These are phyloP conservation scores for Malachius bipustulatus DNA, from an alignment of 2,888 invertebrate genomes.

Conservation along the genomic window DNA sequence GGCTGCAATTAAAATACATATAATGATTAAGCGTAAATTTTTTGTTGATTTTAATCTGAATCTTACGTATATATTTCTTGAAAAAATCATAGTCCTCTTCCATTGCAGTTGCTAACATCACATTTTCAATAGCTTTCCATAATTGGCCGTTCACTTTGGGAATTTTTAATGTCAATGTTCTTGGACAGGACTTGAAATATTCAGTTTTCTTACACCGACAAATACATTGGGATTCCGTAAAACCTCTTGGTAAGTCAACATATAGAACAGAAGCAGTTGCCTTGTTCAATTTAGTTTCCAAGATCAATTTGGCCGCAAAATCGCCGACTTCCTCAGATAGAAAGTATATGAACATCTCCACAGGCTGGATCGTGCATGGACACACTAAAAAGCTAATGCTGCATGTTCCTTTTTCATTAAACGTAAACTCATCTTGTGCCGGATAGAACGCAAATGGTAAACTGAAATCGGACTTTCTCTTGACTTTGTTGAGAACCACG, in stretches of 20 bases:
- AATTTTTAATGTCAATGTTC: conserved; percentile 21
- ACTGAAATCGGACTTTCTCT: conserved; percentile 15
- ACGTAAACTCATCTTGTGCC: conserved; percentile 6
- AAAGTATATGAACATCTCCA: conserved; percentile 22
- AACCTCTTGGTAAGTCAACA: conserved; percentile 17
- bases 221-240: conserved; percentile 17
- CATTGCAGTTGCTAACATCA: conserved; percentile 20
- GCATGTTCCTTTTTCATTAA: conserved; percentile 11
- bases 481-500: conserved; percentile 10
- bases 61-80: conserved; percentile 24
- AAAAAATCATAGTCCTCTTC: conserved; percentile 23
- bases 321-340: conserved; percentile 23
- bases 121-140: conserved; percentile 21
- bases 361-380: conserved; percentile 8
- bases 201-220: conserved; percentile 17
- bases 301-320: conserved; percentile 23
- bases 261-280: conserved; percentile 13
- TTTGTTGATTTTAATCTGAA: too few species aligned
- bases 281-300: conserved; percentile 12
- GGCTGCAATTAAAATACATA: too few species aligned
- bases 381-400: conserved; percentile 10
- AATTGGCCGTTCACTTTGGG: conserved; percentile 26
- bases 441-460: conserved; percentile 8
- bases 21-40: too few species aligned
- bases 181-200: conserved; percentile 23